Evolutionary conservation across 2,797 vertebrate species (phyloP).

Genomic region (Petrocephalus schoutedeni): DNA sequence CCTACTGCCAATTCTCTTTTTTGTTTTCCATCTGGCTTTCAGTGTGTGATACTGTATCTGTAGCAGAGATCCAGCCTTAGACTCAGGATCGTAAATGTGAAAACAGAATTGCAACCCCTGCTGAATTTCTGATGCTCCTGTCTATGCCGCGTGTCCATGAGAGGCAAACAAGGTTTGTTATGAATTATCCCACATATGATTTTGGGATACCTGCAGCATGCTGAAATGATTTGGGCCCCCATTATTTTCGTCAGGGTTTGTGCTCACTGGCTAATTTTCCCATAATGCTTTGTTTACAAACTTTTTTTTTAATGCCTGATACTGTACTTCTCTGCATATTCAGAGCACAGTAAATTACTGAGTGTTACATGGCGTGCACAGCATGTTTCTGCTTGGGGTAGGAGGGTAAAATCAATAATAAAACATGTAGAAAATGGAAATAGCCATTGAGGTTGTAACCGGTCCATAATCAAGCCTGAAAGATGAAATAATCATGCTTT

Average conservation of each 20-base stretch:
- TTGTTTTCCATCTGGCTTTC: conserved; percentile 33
- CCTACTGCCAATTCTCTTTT: conserved; percentile 35
- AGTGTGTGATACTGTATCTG: conserved; percentile 28
- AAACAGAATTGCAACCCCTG: conserved; percentile 32
- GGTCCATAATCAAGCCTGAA: background rate
- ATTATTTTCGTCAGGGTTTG: conserved; percentile 48
- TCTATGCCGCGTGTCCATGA: conserved; percentile 43
- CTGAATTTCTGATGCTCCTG: conserved; percentile 28
- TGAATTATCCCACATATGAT: conserved; percentile 40
- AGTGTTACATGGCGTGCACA: background rate
- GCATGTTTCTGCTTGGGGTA: background rate
- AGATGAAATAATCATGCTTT: background rate
- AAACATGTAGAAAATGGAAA: background rate
- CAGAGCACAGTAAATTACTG: background rate
- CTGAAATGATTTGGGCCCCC: conserved; percentile 28
- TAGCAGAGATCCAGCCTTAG: conserved; percentile 39
- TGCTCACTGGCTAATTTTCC: conserved; percentile 45
- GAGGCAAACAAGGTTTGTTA: conserved; percentile 36
- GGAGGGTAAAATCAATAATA: background rate
- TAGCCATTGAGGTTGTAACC: background rate
- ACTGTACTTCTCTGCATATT: background rate
- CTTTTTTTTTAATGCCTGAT: conserved; percentile 6
- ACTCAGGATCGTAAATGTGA: conserved; percentile 39
- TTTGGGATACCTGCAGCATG: conserved; percentile 48
- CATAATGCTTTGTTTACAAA: conserved; percentile 15